These are phyloP conservation scores for Henricia sp. DNA, from an alignment of 53 echinoderm and acorn worm genomes.

Conservation along the genomic window DNA sequence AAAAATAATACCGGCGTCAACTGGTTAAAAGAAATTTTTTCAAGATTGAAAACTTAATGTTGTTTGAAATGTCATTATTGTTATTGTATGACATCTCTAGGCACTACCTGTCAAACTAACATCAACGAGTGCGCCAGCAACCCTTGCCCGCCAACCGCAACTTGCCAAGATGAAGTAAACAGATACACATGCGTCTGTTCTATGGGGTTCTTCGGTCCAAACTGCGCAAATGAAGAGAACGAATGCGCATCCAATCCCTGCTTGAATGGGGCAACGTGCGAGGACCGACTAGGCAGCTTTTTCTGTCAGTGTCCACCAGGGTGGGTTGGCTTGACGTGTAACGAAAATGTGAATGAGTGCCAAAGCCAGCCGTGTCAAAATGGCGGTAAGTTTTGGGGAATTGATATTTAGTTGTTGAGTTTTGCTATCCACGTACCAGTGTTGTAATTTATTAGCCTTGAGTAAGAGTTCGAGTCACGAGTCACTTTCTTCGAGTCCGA, in stretches of 20 bases:
- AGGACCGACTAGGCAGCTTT: slow-evolving; percentile 16
- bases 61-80: too few relatives aligned
- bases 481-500: too few relatives aligned
- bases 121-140: slow-evolving; percentile 48
- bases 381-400: slow-evolving; percentile 50
- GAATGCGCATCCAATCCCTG: slow-evolving; percentile 44
- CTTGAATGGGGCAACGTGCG: slow-evolving; percentile 42
- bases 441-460: too few relatives aligned
- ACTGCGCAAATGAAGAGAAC: slow-evolving; percentile 26
- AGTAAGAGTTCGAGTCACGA: too few relatives aligned
- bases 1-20: too few relatives aligned
- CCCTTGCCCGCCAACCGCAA: slow-evolving; percentile 22
- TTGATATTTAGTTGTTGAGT: neutral
- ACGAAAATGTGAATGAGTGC: slow-evolving; percentile 70
- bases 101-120: slow-evolving; percentile 29
- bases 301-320: slow-evolving; percentile 29
- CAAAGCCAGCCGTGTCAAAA: slow-evolving; percentile 63
- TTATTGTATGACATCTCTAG: too few relatives aligned
- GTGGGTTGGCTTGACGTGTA: slow-evolving; percentile 47
- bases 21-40: too few relatives aligned
- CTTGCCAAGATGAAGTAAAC: slow-evolving; percentile 40
- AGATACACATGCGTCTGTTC: slow-evolving; percentile 48
- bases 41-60: too few relatives aligned
- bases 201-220: slow-evolving; percentile 27
- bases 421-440: neutral